Evolutionary conservation across 2,888 invertebrate genomes (phyloP), one percentile per base, ranked within the genome.

Genomic region (Eurois occulta): DNA sequence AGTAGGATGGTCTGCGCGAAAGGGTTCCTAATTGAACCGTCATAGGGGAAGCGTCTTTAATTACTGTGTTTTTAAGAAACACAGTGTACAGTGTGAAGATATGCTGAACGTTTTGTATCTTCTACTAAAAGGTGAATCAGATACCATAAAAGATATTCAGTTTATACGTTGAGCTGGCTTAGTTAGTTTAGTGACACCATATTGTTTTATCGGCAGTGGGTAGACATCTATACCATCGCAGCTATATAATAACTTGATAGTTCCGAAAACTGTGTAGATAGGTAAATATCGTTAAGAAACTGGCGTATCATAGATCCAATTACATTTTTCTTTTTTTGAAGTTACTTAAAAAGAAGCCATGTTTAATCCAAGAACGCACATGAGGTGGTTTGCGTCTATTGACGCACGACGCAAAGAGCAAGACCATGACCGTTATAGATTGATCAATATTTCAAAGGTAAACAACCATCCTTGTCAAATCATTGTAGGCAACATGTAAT

Each of bases 1-100:
- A 10, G 21, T 2, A 66, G 38, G 1, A 71, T 46, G 24, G 24
- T 67, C 66, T 64, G 18, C 6, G n/a, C 41, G 71, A 64, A 83
- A 83, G 67, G 82, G 82, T 83, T 62, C 28, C 52, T 86, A 84
- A 84, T 83, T 86, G 83, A 83, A 86, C 75, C 46, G 69, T 78
- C 78, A 84, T 75, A 32, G 58, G n/a, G 62, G 78, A 83, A 62
- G 43, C 66, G 43, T 28, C 43, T 3, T 35, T 83, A 84, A 84
- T 86, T 84, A 86, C 62, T 70, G 41, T 72, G 60, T 73, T 77
- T 80, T 86, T 69, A 69, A 86, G 72, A 78, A 86, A 78, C 41
- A 46, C 46, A n/a, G 41, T 69, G 24, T 52, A 43, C 28, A 55
- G 58, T 67, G 35, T 55, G 48, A 52, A 41, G 32, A 55, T 75